Conservation (phyloP, 2,113 vertebrate genomes). For the Pycnonotus jocosus region DNA sequence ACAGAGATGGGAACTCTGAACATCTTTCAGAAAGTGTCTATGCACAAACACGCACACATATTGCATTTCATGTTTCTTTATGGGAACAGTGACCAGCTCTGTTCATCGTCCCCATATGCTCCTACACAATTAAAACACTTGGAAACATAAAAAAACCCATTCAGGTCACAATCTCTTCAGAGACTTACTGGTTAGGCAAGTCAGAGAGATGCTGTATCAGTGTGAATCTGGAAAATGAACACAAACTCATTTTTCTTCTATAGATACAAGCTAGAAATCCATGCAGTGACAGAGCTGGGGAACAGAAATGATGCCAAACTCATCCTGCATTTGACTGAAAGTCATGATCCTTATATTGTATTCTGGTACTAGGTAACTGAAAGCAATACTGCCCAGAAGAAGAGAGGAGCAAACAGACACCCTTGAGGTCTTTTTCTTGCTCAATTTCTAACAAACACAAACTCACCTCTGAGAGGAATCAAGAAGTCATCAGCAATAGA, state of each 20-base stretch:
- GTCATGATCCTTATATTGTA: not conserved
- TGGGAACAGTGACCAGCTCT: not conserved
- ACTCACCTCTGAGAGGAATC: not conserved
- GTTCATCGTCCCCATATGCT: not conserved
- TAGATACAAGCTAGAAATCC: not conserved
- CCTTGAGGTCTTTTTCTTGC: not conserved
- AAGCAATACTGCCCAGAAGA: not conserved
- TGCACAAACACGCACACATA: not conserved
- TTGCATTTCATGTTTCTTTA: not conserved
- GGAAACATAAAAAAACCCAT: not conserved
- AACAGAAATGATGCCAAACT: not conserved
- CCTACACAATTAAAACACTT: not conserved
- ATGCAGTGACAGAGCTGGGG: rapidly evolving
- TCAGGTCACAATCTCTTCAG: not conserved
- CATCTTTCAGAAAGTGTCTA: not conserved
- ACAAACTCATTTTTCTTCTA: not conserved
- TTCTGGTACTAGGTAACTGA: not conserved
- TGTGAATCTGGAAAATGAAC: not conserved
- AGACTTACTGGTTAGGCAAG: not conserved
- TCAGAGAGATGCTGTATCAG: not conserved
- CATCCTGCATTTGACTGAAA: not conserved
- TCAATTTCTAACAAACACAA: not conserved
- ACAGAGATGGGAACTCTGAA: not conserved
- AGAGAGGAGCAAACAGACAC: rapidly evolving
- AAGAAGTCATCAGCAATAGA: not conserved